Conservation (phyloP, 2,113 vertebrate species). For the Nothocercus nigrocapillus region DNA sequence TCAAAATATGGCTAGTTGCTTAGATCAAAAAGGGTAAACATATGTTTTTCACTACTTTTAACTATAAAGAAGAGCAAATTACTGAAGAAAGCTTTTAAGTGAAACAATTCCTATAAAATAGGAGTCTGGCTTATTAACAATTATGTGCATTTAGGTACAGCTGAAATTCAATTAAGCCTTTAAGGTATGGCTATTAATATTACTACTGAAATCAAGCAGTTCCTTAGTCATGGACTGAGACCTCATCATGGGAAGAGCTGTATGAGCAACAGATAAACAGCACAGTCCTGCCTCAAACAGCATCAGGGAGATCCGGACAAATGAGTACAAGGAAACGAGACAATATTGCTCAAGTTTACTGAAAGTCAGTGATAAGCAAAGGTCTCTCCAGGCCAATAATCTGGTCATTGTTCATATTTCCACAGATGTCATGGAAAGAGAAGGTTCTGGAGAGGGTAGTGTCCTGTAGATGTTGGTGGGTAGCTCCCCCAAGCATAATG, state of each 20-base stretch:
- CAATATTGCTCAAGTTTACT: background rate
- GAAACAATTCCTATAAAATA: conserved; percentile 28
- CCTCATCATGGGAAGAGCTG: background rate
- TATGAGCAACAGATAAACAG: background rate
- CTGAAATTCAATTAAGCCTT: conserved; percentile 14
- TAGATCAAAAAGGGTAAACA: conserved; percentile 9
- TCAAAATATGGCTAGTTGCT: conserved; percentile 9
- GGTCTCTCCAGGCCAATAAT: background rate
- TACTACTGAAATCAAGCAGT: background rate
- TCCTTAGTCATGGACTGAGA: background rate
- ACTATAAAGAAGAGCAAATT: conserved; percentile 54
- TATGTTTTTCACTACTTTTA: conserved; percentile 39
- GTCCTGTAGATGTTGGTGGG: background rate
- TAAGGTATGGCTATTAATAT: background rate
- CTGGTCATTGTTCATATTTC: background rate
- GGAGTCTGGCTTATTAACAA: conserved; percentile 11
- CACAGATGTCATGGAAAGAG: background rate
- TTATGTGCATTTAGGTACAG: conserved; percentile 10
- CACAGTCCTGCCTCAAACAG: background rate
- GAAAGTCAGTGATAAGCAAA: background rate
- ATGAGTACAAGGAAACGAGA: background rate
- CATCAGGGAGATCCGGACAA: background rate
- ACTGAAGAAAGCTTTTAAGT: conserved; percentile 32
- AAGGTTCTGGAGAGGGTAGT: background rate
- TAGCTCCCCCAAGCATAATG: background rate